A percentile compares a stretch with the other conserved stretches of the same genome.
Conservation (phyloP, 2,888 invertebrate genomes). For the Heterodera filipjevi region DNA sequence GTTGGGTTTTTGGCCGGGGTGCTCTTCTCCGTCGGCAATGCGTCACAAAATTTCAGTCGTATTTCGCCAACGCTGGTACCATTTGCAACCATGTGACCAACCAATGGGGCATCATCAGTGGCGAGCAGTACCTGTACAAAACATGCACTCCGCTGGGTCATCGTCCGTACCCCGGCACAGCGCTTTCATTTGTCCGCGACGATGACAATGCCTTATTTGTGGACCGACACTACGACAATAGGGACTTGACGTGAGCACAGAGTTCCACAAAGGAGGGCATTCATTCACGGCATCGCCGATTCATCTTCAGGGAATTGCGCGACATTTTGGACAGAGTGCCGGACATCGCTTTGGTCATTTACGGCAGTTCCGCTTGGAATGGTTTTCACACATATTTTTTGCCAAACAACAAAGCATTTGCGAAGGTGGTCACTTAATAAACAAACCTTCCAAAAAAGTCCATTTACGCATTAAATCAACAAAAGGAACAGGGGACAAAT, state of each 20-base stretch:
- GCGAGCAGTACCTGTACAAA: conserved; percentile 63
- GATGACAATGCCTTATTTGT: conserved; percentile 57
- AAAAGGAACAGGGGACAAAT: too few species aligned
- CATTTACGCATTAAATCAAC: too few species aligned
- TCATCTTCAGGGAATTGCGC: conserved; percentile 61
- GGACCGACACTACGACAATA: conserved; percentile 63
- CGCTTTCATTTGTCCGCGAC: conserved; percentile 62
- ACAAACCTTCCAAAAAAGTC: too few species aligned
- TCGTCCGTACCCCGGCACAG: conserved; percentile 60
- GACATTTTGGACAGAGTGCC: conserved; percentile 63
- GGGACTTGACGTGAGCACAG: conserved; percentile 58
- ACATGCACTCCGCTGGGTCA: conserved; percentile 65
- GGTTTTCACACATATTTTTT: conserved; percentile 66
- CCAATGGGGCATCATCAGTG: conserved; percentile 64
- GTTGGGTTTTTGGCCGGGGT: conserved; percentile 44
- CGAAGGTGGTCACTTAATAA: conserved; percentile 41
- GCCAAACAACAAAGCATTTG: conserved; percentile 64
- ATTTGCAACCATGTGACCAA: conserved; percentile 62
- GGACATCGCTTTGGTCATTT: conserved; percentile 64
- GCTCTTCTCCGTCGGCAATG: not conserved
- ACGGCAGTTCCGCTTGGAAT: conserved; percentile 56
- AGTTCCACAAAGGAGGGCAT: too few species aligned
- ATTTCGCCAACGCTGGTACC: conserved; percentile 36
- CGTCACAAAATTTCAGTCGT: conserved; percentile 32
- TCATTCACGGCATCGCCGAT: too few species aligned